Percentiles rank a stretch among this genome's conserved stretches.
Evolutionary conservation across 2,113 vertebrate species (phyloP).

Genomic region (Xyrauchen texanus): DNA sequence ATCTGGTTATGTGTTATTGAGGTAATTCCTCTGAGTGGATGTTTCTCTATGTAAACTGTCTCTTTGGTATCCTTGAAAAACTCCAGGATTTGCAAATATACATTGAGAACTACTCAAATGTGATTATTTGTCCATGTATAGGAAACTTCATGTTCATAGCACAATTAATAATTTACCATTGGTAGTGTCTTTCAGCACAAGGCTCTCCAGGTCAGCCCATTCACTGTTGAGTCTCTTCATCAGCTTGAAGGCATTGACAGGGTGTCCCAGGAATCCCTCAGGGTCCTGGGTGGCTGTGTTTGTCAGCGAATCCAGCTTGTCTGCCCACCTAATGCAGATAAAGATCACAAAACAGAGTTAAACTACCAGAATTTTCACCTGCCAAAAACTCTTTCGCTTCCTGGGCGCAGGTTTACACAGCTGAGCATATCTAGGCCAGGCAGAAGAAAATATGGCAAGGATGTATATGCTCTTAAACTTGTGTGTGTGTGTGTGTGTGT

Average conservation of each 20-base stretch:
- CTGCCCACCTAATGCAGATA: constrained; percentile 84
- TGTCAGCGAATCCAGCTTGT: constrained; percentile 88
- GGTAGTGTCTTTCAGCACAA: constrained; percentile 93
- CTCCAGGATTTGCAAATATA: too few relatives aligned
- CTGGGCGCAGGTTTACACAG: neutral
- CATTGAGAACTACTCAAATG: too few relatives aligned
- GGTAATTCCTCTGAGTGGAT: too few relatives aligned
- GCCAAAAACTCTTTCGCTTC: neutral
- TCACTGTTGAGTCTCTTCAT: constrained; percentile 96
- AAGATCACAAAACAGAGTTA: neutral
- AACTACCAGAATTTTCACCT: neutral
- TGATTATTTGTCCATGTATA: too few relatives aligned
- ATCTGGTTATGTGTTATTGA: too few relatives aligned
- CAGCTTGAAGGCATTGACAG: constrained; percentile 96
- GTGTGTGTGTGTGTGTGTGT: too few relatives aligned
- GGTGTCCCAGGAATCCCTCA: constrained; percentile 93
- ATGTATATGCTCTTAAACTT: too few relatives aligned
- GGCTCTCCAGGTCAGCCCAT: constrained; percentile 91
- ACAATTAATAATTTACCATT: constrained; percentile 78
- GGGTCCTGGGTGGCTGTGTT: constrained; percentile 87
- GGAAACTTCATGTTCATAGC: too few relatives aligned
- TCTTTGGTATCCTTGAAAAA: too few relatives aligned
- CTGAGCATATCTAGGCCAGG: neutral
- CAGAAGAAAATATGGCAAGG: too few relatives aligned
- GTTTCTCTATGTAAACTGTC: too few relatives aligned